Evolutionary conservation across 2,113 vertebrate genomes (phyloP).

Genomic region (Elephas maximus): DNA sequence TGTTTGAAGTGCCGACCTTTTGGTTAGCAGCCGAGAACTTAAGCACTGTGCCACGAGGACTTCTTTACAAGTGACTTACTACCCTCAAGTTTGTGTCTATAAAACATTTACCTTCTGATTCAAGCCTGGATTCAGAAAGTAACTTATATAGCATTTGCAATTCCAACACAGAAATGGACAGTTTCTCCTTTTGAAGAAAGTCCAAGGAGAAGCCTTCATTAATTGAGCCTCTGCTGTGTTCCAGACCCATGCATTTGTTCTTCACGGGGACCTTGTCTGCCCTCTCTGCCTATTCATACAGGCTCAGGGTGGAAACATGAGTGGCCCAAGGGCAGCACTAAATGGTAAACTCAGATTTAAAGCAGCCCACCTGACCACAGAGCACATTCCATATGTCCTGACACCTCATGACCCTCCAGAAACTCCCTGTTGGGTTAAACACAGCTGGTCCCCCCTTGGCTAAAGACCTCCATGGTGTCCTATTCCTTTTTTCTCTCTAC

Average conservation of each 20-base stretch:
- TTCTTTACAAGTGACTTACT: too few species aligned
- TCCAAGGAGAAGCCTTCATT: too few species aligned
- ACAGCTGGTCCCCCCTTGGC: background rate
- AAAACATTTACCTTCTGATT: background rate
- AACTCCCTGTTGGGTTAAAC: background rate
- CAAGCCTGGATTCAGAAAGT: background rate
- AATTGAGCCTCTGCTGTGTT: background rate
- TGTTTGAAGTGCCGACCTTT: background rate
- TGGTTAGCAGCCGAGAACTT: background rate
- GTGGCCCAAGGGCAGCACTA: background rate
- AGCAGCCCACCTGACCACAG: background rate
- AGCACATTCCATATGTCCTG: fast-evolving
- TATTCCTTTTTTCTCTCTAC: background rate
- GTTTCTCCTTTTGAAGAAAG: background rate
- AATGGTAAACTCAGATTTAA: background rate
- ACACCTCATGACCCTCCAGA: fast-evolving
- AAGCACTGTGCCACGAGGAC: background rate
- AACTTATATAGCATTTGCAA: background rate
- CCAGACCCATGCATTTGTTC: background rate
- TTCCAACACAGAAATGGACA: background rate
- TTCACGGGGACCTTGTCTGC: background rate
- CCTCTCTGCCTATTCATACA: background rate
- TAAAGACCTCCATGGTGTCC: background rate
- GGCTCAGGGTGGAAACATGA: background rate
- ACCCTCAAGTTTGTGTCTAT: background rate